Conservation (phyloP, 2,113 vertebrate genomes). For the Nannospalax galili region DNA sequence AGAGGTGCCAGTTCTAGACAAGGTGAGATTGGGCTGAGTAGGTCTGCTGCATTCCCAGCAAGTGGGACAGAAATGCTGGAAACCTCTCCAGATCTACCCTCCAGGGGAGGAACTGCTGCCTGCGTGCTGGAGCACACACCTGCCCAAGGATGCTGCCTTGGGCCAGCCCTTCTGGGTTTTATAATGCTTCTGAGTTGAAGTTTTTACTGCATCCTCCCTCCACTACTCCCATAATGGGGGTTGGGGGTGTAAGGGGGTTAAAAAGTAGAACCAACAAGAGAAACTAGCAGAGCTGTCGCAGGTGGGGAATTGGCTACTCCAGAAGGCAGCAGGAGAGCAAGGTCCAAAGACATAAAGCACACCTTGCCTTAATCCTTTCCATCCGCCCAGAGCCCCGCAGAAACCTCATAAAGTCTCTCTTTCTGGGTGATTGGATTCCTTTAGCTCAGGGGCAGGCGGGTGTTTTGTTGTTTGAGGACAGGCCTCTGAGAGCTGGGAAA, state of each 20-base stretch:
- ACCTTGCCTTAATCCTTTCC: constrained; percentile 81
- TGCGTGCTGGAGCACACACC: not conserved
- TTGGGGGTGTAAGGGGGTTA: not conserved
- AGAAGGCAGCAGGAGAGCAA: constrained; percentile 60
- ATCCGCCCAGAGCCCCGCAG: constrained; percentile 77
- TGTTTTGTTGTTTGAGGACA: constrained; percentile 42
- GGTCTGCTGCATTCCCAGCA: not conserved
- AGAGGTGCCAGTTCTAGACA: not conserved
- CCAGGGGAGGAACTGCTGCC: not conserved
- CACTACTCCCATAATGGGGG: constrained; percentile 35
- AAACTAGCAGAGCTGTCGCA: constrained; percentile 50
- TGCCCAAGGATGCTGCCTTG: not conserved
- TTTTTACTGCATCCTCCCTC: constrained; percentile 69
- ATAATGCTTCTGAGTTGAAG: constrained; percentile 60
- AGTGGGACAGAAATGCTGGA: not conserved
- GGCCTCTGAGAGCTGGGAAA: not conserved
- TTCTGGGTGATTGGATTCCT: constrained; percentile 83
- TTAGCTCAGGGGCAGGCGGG: constrained; percentile 64
- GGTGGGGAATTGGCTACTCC: constrained; percentile 66
- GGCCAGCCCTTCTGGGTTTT: constrained; percentile 63
- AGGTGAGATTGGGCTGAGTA: not conserved
- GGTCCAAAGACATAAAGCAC: constrained; percentile 80
- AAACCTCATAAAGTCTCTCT: constrained; percentile 81
- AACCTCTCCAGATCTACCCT: not conserved
- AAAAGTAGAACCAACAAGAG: constrained; percentile 64